A percentile compares a stretch with the other conserved stretches of the same genome.
phyloP scores from a whole-genome alignment of 2,797 vertebrate genomes.

The Pempheris klunzingeri region DNA sequence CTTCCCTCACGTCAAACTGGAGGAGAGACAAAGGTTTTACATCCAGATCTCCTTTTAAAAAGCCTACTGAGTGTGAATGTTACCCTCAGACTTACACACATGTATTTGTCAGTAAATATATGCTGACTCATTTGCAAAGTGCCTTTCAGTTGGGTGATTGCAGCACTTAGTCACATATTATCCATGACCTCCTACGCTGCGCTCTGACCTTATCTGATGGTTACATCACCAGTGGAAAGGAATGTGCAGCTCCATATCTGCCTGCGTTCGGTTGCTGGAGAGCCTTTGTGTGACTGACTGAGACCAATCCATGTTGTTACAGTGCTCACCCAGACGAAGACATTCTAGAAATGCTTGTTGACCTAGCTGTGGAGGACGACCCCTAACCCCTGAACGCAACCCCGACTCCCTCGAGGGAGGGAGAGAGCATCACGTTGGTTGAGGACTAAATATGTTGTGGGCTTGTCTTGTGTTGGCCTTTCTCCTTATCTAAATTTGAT shows the following conservation, averaged over 20 bases:
- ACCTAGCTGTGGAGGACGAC: slow-evolving; percentile 52
- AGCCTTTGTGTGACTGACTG: slow-evolving; percentile 42
- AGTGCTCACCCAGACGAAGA: slow-evolving; percentile 56
- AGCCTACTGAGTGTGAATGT: slow-evolving; percentile 24
- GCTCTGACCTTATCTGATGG: slow-evolving; percentile 75
- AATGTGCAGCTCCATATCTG: slow-evolving; percentile 69
- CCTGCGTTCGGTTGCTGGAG: slow-evolving; percentile 49
- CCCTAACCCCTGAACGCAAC: slow-evolving; percentile 50
- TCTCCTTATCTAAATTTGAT: slow-evolving; percentile 45
- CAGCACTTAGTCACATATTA: slow-evolving; percentile 82
- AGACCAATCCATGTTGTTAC: slow-evolving; percentile 54
- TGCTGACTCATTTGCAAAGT: slow-evolving; percentile 72
- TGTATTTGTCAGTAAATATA: slow-evolving; percentile 58
- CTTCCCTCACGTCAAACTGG: slow-evolving; percentile 47
- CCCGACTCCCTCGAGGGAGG: slow-evolving; percentile 37
- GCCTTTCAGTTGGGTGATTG: slow-evolving; percentile 71
- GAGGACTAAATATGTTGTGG: slow-evolving; percentile 40
- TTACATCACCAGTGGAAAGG: slow-evolving; percentile 78
- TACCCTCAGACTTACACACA: slow-evolving; percentile 20
- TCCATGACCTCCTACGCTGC: slow-evolving; percentile 66
- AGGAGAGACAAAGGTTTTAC: slow-evolving; percentile 39
- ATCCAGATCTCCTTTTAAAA: slow-evolving; percentile 37
- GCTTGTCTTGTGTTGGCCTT: slow-evolving; percentile 36
- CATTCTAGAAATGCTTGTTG: slow-evolving; percentile 60
- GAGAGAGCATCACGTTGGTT: slow-evolving; percentile 35